These are phyloP conservation scores for Paradisaea rubra DNA, from an alignment of 2,113 vertebrate genomes.

Conservation along the genomic window DNA sequence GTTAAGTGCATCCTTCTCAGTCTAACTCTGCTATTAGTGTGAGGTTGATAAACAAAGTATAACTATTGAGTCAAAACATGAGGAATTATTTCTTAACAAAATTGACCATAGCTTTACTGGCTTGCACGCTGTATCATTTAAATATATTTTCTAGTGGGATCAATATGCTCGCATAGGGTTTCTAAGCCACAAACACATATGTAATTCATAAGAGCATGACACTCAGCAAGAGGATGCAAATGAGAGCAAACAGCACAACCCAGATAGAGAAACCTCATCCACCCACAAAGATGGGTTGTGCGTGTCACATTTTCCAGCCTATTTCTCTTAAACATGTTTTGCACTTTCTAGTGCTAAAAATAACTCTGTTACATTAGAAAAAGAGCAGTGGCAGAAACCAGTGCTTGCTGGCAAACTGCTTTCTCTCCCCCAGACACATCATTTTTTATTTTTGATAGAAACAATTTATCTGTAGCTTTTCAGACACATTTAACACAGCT, in stretches of 20 bases:
- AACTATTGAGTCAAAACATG: slow-evolving; percentile 8
- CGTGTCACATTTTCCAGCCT: slow-evolving; percentile 59
- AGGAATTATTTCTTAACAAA: neutral
- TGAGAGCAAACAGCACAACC: neutral
- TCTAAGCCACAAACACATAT: slow-evolving; percentile 5
- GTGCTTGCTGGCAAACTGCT: neutral
- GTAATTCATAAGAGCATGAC: slow-evolving; percentile 21
- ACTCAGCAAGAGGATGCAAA: slow-evolving; percentile 12
- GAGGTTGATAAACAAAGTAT: slow-evolving; percentile 2
- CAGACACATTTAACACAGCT: neutral
- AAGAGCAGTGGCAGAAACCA: neutral
- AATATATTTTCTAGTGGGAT: slow-evolving; percentile 4
- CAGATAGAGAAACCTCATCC: slow-evolving; percentile 13
- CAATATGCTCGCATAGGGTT: neutral
- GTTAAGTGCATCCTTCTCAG: neutral
- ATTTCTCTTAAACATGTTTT: slow-evolving; percentile 60
- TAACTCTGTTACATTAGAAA: slow-evolving; percentile 10
- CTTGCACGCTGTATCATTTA: neutral
- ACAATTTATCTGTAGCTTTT: neutral
- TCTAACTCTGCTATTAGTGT: neutral
- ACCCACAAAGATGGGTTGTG: slow-evolving; percentile 45
- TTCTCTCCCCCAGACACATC: neutral
- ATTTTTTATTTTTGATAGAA: neutral
- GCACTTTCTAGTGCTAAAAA: slow-evolving; percentile 49
- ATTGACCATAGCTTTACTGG: neutral